phyloP scores from a whole-genome alignment of 1,140 invertebrate species.

The Schlechtendalia chinensis region DNA sequence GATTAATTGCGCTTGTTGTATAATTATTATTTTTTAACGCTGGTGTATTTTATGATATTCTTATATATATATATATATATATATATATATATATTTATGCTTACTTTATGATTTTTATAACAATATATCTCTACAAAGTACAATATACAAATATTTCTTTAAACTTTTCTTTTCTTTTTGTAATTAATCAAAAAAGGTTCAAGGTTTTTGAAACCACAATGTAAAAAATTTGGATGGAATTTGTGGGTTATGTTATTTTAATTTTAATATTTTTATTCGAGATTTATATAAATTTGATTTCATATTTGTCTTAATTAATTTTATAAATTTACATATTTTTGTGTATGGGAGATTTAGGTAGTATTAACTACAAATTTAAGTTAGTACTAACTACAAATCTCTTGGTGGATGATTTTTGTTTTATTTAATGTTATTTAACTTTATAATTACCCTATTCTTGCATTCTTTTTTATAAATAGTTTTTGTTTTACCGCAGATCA shows the following conservation, averaged over 20 bases:
- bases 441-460: too few species aligned
- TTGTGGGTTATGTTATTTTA: too few species aligned
- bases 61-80: background rate
- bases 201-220: background rate
- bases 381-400: too few species aligned
- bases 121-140: background rate
- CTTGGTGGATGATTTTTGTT: too few species aligned
- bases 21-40: background rate
- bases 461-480: too few species aligned
- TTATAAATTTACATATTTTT: background rate
- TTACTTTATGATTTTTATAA: background rate
- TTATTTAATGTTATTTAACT: too few species aligned
- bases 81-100: background rate
- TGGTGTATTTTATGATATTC: background rate
- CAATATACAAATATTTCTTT: background rate
- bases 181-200: background rate
- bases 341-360: background rate
- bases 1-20: background rate
- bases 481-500: too few species aligned
- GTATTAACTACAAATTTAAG: too few species aligned
- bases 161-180: too few species aligned
- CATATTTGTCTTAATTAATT: background rate
- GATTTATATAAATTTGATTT: background rate
- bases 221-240: too few species aligned
- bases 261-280: background rate